These are phyloP conservation scores for Teleogryllus oceanicus DNA, from an alignment of 2,888 invertebrate genomes.

Conservation along the genomic window DNA sequence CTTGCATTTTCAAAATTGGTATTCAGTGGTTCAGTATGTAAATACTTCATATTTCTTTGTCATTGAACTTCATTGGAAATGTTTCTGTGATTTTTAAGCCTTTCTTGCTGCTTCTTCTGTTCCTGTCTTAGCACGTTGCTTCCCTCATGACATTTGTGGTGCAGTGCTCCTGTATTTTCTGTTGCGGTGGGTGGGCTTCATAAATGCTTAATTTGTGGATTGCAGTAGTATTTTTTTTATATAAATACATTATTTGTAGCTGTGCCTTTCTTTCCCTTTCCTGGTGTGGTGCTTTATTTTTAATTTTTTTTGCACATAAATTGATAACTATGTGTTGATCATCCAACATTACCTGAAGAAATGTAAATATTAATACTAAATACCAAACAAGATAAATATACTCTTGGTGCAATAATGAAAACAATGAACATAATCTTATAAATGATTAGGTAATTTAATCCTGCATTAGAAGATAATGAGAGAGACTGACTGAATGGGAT, in stretches of 20 bases:
- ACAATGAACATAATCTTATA: neutral
- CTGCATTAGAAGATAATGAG: neutral
- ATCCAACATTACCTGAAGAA: slow-evolving; percentile 4
- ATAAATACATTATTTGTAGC: neutral
- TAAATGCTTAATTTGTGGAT: neutral
- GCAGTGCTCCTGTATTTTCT: neutral
- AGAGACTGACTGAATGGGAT: slow-evolving; percentile 1
- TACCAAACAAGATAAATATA: neutral
- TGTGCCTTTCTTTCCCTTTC: neutral
- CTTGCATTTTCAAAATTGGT: slow-evolving; percentile 1
- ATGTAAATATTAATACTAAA: neutral
- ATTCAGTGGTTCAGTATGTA: neutral
- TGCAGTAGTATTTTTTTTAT: neutral
- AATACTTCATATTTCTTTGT: neutral
- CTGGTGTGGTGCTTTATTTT: slow-evolving; percentile 8
- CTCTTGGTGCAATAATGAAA: slow-evolving; percentile 3
- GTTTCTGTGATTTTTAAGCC: slow-evolving; percentile 7
- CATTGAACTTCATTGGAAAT: neutral
- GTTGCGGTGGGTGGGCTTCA: neutral
- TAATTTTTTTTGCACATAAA: neutral
- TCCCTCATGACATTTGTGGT: neutral
- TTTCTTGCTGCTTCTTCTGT: slow-evolving; percentile 18
- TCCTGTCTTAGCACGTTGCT: neutral
- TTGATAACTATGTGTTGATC: neutral
- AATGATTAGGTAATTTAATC: neutral